Percentiles rank a stretch among this genome's conserved stretches.
Evolutionary conservation across 2,888 invertebrate genomes (phyloP).

Genomic region (Incurvaria masculella): DNA sequence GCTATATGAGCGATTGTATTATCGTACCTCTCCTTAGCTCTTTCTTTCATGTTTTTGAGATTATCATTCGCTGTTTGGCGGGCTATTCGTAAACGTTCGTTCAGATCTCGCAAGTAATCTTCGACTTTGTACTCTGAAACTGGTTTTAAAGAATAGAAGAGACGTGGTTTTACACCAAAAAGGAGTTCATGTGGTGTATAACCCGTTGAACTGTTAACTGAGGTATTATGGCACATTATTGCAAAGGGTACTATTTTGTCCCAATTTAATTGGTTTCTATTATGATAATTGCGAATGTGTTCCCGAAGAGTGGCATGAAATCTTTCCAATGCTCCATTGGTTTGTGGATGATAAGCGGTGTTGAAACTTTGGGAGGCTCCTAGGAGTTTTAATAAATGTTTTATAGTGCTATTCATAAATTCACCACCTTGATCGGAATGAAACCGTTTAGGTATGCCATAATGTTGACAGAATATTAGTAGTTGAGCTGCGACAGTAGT

Average conservation of each 20-base stretch:
- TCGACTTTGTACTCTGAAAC: slow-evolving; percentile 17
- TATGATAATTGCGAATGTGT: slow-evolving; percentile 22
- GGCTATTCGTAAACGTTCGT: slow-evolving; percentile 19
- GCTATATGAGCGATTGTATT: neutral
- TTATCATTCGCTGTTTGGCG: slow-evolving; percentile 19
- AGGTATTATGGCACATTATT: slow-evolving; percentile 24
- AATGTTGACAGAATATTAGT: no score
- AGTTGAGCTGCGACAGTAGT: no score
- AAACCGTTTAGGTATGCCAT: neutral
- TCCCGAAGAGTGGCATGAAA: slow-evolving; percentile 23
- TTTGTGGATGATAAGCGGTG: slow-evolving; percentile 24
- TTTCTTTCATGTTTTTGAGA: slow-evolving; percentile 2
- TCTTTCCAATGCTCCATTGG: slow-evolving; percentile 22
- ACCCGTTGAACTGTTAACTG: slow-evolving; percentile 20
- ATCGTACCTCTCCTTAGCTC: neutral
- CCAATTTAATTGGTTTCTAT: slow-evolving; percentile 18
- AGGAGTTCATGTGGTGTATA: slow-evolving; percentile 22
- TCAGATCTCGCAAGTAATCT: slow-evolving; percentile 21
- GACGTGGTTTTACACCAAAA: slow-evolving; percentile 22
- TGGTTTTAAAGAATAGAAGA: slow-evolving; percentile 19
- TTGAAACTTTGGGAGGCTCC: slow-evolving; percentile 21
- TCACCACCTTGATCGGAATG: slow-evolving; percentile 9
- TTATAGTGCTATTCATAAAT: slow-evolving; percentile 21
- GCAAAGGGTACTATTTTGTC: slow-evolving; percentile 23
- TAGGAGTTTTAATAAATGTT: slow-evolving; percentile 22